phyloP scores from a whole-genome alignment of 2,888 invertebrate genomes.

The Drosophila borborema region DNA sequence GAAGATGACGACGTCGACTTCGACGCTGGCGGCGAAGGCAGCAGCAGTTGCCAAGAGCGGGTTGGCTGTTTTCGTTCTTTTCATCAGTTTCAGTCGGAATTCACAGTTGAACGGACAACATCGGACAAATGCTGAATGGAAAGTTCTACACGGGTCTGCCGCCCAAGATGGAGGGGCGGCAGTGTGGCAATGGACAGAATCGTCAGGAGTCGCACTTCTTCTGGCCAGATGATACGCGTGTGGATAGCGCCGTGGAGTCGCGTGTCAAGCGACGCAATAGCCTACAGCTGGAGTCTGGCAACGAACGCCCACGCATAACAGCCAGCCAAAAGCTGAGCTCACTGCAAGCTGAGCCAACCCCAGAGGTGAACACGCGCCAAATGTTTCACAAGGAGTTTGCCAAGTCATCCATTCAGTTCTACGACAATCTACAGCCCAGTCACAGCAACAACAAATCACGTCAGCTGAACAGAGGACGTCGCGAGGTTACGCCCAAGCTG shows the following conservation, averaged over 20 bases:
- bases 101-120: constrained; percentile 48
- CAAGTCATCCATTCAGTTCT: constrained; percentile 84
- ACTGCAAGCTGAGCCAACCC: constrained; percentile 13
- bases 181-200: constrained; percentile 66
- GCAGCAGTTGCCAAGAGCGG: constrained; percentile 35
- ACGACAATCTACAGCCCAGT: constrained; percentile 75
- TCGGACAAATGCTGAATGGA: constrained; percentile 82
- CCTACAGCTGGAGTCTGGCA: constrained; percentile 63
- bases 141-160: constrained; percentile 85
- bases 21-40: constrained; percentile 27
- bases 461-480: constrained; percentile 34
- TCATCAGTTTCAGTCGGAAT: constrained; percentile 59
- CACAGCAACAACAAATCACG: constrained; percentile 18
- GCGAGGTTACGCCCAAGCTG: constrained; percentile 72
- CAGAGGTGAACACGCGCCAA: constrained; percentile 79
- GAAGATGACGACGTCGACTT: constrained; percentile 44
- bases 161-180: constrained; percentile 83
- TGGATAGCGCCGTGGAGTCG: constrained; percentile 75
- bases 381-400: constrained; percentile 84
- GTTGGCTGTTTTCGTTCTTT: constrained; percentile 63
- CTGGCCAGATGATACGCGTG: constrained; percentile 84
- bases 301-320: constrained; percentile 19
- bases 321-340: constrained; percentile 32
- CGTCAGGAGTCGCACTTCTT: constrained; percentile 84
- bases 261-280: constrained; percentile 73